Conservation (phyloP, 2,888 invertebrate genomes). For the Gisinianus flammeolus region DNA sequence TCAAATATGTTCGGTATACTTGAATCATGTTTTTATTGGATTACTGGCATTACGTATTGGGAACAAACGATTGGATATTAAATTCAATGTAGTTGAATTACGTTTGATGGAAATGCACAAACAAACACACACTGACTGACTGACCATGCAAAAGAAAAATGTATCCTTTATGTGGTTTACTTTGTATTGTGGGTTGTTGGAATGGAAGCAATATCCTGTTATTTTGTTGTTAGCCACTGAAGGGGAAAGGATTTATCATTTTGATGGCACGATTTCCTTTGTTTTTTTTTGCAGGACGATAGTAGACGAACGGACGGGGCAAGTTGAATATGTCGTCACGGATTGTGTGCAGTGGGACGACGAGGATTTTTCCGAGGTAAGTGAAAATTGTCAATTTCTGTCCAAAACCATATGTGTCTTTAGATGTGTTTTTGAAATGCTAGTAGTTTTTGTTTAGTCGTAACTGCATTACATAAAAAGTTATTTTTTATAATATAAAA, state of each 20-base stretch:
- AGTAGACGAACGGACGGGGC: slow-evolving; percentile 22
- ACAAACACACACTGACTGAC: too few species aligned
- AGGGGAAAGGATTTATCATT: slow-evolving; percentile 5
- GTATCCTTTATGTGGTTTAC: too few species aligned
- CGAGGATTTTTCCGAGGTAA: slow-evolving; percentile 51
- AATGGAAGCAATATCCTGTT: slow-evolving; percentile 5
- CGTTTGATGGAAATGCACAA: slow-evolving; percentile 1
- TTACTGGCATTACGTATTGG: too few species aligned
- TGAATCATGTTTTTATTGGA: too few species aligned
- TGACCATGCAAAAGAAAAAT: too few species aligned
- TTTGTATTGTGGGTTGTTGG: neutral
- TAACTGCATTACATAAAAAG: neutral
- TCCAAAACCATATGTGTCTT: neutral
- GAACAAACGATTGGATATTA: too few species aligned
- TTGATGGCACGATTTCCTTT: slow-evolving; percentile 9
- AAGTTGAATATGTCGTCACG: slow-evolving; percentile 41
- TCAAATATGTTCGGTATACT: too few species aligned
- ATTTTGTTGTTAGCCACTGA: neutral
- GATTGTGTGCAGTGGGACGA: slow-evolving; percentile 33
- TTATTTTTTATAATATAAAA: neutral
- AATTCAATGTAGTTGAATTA: neutral
- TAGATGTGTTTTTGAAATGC: neutral
- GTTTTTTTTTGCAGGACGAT: slow-evolving; percentile 33
- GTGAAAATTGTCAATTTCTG: neutral
- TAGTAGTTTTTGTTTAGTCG: neutral